Evolutionary conservation across 2,797 vertebrate species (phyloP), one percentile per base, ranked within the genome.

Genomic region (Myotis planiceps): DNA sequence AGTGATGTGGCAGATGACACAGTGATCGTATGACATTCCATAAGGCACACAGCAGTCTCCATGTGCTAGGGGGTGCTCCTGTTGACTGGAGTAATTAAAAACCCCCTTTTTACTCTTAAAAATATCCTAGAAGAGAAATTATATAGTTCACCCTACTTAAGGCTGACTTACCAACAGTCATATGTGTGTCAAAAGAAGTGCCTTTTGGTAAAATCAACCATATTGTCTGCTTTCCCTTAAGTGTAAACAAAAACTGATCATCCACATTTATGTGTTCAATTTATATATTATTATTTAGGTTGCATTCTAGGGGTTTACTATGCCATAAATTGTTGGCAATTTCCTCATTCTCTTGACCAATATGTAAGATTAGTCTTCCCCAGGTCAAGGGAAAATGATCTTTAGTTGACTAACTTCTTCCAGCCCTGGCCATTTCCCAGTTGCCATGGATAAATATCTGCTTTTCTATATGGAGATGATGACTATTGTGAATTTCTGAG

Each of bases 381-480:
- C 93, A 97, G 97, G 78, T 95, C 96, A 90, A 94, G 87, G 89
- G 92, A 97, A 97, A 98, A 96, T 37, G 39, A 89, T 94, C 82
- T 93, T 98, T 95, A 87, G 94, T 97, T 98, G 98, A 96, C 95
- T 98, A 96, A 97, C 86, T 91, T 96, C 37, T 97, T 86, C 92
- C 79, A 93, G 42, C 58, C 93, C 96, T 84, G 96, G 96, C 68
- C 74, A 1, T 65, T 96, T 97, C 91, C 87, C 68, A 85, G 98
- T 98, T 98, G 95, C 97, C 45, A 80, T 88, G 95, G 76, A 72
- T 27, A 96, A 65, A 78, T 82, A 95, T 97, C 93, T 94, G 72
- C 58, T 88, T 65, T 97, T 85, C 94, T 98, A 74, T 94, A 93
- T 94, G 92, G 92, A 93, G 89, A 91, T 95, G 90, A 97, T 84